Base-by-base conservation (phyloP, 1,140 invertebrate species). In the Nautilus pompilius region DNA sequence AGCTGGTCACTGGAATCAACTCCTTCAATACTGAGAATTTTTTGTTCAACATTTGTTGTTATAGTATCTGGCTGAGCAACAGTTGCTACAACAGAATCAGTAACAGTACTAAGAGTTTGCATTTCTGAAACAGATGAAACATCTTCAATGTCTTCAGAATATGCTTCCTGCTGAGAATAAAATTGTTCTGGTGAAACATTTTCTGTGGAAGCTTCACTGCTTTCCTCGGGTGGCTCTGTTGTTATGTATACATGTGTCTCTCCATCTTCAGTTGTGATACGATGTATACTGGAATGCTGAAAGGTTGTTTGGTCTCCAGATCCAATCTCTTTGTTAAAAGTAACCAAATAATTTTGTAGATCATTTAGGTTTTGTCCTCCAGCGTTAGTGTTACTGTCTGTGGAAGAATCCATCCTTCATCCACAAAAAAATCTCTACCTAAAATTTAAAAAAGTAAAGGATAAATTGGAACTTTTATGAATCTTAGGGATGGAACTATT, bases 311-410 rank as follows among this genome's bases (percentile, higher is more conserved):
- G 66, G 24, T 65, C 70, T 49, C 59, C 55, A 13, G 62, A 65
- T 20, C 76, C 77, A 30, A 93, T 93, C 80, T 93, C 91, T 74
- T 92, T 92, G 72, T 93, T 91, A 75, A 93, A 93, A 3, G 90
- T 90, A 58, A 89, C 90, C 46, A 93, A 82, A 72, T 93, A 93
- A 58, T 90, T 90, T 71, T 93, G 91, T 69, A 92, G 90, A 68
- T 91, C 90, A 32, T 87, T 89, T 17, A 90, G 88, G 65, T 88
- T 74, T 53, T 72, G 68, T 1, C 60, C 54, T 22, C 62, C 59
- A 10, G 33, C 51, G 4, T 58, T 59, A 22, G 63, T 45, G 8
- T 48, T 36, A 26, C 34, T 54, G 45, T 55, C 66, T 24, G 46
- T 63, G 29, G 57, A 58, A 29, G 54, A 36, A 22, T 70, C 66